Evolutionary conservation across 2,113 vertebrate species (phyloP).

Genomic region (Ceuthmochares aereus): DNA sequence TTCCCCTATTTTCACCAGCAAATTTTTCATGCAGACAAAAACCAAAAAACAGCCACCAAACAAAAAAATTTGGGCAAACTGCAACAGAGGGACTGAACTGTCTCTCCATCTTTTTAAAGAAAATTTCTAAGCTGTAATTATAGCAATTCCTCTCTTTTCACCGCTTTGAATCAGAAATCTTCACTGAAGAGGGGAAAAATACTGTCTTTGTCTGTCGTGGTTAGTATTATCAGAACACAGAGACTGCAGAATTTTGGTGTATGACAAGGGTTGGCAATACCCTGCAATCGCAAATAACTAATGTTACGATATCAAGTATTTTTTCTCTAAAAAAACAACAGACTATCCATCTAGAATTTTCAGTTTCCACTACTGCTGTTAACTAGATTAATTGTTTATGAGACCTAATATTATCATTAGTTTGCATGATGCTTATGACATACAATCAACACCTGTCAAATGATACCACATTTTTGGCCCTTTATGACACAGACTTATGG

Average conservation of each 20-base stretch:
- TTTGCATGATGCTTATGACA: not conserved
- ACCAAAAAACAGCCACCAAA: fast-evolving
- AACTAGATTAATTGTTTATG: not conserved
- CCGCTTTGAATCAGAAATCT: not conserved
- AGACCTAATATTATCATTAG: not conserved
- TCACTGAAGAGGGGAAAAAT: not conserved
- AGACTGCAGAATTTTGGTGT: not conserved
- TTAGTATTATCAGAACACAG: not conserved
- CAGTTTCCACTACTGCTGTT: not conserved
- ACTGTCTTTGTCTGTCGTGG: not conserved
- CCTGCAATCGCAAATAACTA: not conserved
- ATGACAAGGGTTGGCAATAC: not conserved
- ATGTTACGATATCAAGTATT: not conserved
- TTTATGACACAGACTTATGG: not conserved
- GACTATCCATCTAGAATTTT: not conserved
- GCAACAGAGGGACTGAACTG: not conserved
- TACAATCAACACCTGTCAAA: not conserved
- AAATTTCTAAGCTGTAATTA: not conserved
- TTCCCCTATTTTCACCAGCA: not conserved
- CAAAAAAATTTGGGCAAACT: not conserved
- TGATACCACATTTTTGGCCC: not conserved
- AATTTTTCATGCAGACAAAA: not conserved
- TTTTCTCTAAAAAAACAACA: not conserved
- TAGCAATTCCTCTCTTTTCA: not conserved
- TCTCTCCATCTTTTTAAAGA: not conserved